Percentiles rank a stretch among this genome's conserved stretches.
These are phyloP conservation scores for Lucifuga dentata DNA, from an alignment of 2,113 vertebrate genomes.

Conservation along the genomic window DNA sequence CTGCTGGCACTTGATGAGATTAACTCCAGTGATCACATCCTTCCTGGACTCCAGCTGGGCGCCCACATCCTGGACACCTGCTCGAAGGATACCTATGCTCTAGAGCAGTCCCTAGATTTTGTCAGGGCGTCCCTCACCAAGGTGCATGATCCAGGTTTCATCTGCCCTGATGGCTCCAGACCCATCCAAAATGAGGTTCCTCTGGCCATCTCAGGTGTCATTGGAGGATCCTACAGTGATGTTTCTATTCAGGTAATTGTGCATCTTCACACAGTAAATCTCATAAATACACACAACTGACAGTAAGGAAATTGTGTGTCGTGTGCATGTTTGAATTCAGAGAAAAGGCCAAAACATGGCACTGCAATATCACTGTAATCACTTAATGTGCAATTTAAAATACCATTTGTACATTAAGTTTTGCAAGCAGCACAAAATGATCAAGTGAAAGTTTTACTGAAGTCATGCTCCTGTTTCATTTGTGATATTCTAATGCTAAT, in stretches of 20 bases:
- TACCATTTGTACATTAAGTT: too few relatives aligned
- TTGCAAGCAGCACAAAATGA: background rate
- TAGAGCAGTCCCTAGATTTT: constrained; percentile 97
- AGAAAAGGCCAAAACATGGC: background rate
- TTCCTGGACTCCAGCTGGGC: constrained; percentile 91
- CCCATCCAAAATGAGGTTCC: constrained; percentile 92
- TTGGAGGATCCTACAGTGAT: constrained; percentile 97
- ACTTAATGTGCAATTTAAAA: too few relatives aligned
- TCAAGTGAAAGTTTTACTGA: background rate
- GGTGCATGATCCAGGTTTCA: constrained; percentile 93
- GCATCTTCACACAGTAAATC: background rate
- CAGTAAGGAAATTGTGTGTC: too few relatives aligned
- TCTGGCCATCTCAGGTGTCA: constrained; percentile 94
- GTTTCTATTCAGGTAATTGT: constrained; percentile 96
- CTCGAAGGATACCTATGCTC: constrained; percentile 96
- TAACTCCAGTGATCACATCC: constrained; percentile 89
- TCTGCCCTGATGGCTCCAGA: constrained; percentile 95
- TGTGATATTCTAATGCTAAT: background rate
- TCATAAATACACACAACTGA: background rate
- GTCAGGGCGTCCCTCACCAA: constrained; percentile 95
- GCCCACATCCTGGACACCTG: constrained; percentile 98
- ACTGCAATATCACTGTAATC: too few relatives aligned
- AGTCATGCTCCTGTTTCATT: background rate
- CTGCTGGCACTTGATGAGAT: constrained; percentile 95
- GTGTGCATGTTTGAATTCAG: background rate